Conservation (phyloP, 2,888 invertebrate genomes). For the Elysia crispata region DNA sequence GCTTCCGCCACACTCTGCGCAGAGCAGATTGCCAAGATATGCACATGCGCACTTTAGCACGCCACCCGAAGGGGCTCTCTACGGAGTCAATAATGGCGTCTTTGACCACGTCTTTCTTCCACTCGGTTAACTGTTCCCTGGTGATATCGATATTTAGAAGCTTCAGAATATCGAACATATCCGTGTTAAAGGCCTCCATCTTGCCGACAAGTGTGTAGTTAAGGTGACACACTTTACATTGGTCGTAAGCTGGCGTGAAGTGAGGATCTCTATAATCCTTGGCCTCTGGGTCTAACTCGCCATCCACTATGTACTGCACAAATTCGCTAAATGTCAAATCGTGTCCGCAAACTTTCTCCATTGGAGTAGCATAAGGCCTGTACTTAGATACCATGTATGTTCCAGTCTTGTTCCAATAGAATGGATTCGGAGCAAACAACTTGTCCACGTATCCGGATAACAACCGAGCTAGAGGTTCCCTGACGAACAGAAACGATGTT, state of each 20-base stretch:
- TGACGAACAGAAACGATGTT: slow-evolving; percentile 56
- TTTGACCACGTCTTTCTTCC: too few species aligned
- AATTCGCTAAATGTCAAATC: slow-evolving; percentile 60
- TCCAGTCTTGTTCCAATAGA: slow-evolving; percentile 59
- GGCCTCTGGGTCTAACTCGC: slow-evolving; percentile 23
- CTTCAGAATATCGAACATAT: slow-evolving; percentile 34
- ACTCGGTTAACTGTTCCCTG: slow-evolving; percentile 29
- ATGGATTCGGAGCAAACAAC: slow-evolving; percentile 60
- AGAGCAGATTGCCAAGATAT: slow-evolving; percentile 54
- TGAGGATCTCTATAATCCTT: slow-evolving; percentile 44
- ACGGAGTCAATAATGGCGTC: too few species aligned
- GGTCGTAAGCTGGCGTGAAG: slow-evolving; percentile 45
- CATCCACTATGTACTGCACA: slow-evolving; percentile 38
- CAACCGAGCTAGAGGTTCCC: slow-evolving; percentile 62
- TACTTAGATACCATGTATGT: slow-evolving; percentile 50
- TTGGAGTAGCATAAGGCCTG: slow-evolving; percentile 37
- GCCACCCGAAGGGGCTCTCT: slow-evolving; percentile 53
- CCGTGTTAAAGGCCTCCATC: slow-evolving; percentile 46
- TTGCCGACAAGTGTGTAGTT: slow-evolving; percentile 47
- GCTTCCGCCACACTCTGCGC: slow-evolving; percentile 59
- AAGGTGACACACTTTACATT: slow-evolving; percentile 46
- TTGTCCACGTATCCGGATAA: slow-evolving; percentile 66
- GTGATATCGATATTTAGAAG: slow-evolving; percentile 54
- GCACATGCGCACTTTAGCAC: slow-evolving; percentile 49
- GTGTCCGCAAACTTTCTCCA: slow-evolving; percentile 56